Evolutionary conservation across 2,797 vertebrate genomes (phyloP).

Genomic region (Streptopelia turtur): DNA sequence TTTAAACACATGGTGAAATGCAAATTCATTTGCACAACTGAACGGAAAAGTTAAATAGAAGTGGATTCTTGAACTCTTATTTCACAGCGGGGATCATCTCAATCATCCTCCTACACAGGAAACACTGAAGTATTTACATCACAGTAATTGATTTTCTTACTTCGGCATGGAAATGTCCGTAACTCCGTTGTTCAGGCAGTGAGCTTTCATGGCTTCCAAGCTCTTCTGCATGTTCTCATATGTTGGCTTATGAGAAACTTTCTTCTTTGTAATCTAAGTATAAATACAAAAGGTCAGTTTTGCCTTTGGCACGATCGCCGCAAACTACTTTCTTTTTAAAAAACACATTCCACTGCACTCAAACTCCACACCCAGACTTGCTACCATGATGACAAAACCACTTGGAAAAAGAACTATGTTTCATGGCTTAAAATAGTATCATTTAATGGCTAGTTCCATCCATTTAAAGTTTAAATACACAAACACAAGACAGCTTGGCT

Average conservation of each 20-base stretch:
- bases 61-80: neutral
- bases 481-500: neutral
- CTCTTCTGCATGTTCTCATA: slow-evolving; percentile 84
- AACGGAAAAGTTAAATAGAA: neutral
- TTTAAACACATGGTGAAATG: neutral
- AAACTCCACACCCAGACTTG: neutral
- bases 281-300: neutral
- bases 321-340: neutral
- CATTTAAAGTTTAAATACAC: neutral
- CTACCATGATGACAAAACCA: neutral
- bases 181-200: slow-evolving; percentile 84
- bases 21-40: neutral
- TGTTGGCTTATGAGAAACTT: slow-evolving; percentile 86
- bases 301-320: neutral
- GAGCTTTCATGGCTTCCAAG: slow-evolving; percentile 90
- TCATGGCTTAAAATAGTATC: neutral
- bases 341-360: neutral
- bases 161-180: slow-evolving; percentile 90
- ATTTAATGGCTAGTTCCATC: neutral
- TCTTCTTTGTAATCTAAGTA: slow-evolving; percentile 90
- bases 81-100: neutral
- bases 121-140: neutral
- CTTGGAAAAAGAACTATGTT: neutral
- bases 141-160: slow-evolving; percentile 71
- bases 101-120: accelerated